A percentile compares a stretch with the other conserved stretches of the same genome.
These are phyloP conservation scores for Anhinga rufa DNA, from an alignment of 2,113 vertebrate genomes.

Conservation along the genomic window DNA sequence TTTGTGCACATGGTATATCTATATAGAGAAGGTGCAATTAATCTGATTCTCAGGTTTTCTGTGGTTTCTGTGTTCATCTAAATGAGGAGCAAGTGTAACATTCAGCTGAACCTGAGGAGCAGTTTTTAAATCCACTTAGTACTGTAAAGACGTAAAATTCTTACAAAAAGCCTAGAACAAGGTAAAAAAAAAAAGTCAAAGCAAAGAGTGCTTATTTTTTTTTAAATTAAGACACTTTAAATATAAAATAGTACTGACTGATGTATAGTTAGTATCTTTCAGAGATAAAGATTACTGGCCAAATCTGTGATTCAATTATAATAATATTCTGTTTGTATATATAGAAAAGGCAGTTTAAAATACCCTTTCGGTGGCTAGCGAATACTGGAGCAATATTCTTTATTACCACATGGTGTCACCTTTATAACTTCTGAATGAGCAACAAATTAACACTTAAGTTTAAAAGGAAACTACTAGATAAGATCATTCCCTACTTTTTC, in stretches of 20 bases:
- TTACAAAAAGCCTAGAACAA: background rate
- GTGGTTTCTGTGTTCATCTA: background rate
- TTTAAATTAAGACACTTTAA: background rate
- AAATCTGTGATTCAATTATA: background rate
- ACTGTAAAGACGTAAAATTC: background rate
- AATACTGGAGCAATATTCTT: background rate
- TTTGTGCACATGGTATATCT: background rate
- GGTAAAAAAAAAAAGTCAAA: background rate
- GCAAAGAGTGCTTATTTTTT: background rate
- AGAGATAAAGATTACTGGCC: background rate
- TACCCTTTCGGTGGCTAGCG: background rate
- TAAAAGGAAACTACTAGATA: background rate
- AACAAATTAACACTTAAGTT: background rate
- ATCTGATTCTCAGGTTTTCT: background rate
- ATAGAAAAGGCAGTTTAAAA: background rate
- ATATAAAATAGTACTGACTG: background rate
- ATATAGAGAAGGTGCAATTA: background rate
- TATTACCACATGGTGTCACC: slow-evolving; percentile 58
- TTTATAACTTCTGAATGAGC: background rate
- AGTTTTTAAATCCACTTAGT: background rate
- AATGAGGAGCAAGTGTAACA: background rate
- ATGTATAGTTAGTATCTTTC: background rate
- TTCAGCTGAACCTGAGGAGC: background rate
- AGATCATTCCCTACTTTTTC: background rate
- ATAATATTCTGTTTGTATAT: background rate